These are phyloP conservation scores for Hyperoplus immaculatus DNA, from an alignment of 2,797 vertebrate species.

Conservation along the genomic window DNA sequence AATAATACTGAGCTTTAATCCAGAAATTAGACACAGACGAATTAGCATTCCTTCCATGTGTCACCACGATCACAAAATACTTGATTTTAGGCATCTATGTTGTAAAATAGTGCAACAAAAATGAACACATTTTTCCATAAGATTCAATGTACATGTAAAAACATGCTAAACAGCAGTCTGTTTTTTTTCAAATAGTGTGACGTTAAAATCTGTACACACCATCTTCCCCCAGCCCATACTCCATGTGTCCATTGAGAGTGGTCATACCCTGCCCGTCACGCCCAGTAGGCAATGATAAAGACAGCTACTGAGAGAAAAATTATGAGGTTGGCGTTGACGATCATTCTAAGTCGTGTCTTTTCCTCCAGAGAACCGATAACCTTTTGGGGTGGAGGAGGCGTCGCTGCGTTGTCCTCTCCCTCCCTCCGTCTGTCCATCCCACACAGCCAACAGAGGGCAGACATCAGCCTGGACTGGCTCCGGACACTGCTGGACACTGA, in stretches of 20 bases:
- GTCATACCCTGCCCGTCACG: slow-evolving; percentile 69
- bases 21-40: background rate
- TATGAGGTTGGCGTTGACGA: slow-evolving; percentile 91
- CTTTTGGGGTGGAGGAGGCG: slow-evolving; percentile 39
- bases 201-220: slow-evolving; percentile 6
- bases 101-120: background rate
- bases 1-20: background rate
- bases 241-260: slow-evolving; percentile 12
- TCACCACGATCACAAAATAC: background rate
- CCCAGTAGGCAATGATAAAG: slow-evolving; percentile 94
- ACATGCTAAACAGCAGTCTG: background rate
- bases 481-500: slow-evolving; percentile 27
- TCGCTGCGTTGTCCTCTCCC: rapidly evolving
- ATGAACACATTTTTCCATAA: background rate
- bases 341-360: slow-evolving; percentile 72
- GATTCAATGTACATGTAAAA: slow-evolving; percentile 5
- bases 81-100: background rate
- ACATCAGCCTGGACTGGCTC: slow-evolving; percentile 77
- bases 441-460: slow-evolving; percentile 91
- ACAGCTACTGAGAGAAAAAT: slow-evolving; percentile 84
- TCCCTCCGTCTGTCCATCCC: slow-evolving; percentile 87
- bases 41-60: background rate
- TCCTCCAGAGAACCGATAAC: slow-evolving; percentile 82
- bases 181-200: background rate
- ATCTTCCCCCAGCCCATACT: background rate